Conservation (phyloP, 2,888 invertebrate genomes). For the Branchinecta sandiegonensis region DNA sequence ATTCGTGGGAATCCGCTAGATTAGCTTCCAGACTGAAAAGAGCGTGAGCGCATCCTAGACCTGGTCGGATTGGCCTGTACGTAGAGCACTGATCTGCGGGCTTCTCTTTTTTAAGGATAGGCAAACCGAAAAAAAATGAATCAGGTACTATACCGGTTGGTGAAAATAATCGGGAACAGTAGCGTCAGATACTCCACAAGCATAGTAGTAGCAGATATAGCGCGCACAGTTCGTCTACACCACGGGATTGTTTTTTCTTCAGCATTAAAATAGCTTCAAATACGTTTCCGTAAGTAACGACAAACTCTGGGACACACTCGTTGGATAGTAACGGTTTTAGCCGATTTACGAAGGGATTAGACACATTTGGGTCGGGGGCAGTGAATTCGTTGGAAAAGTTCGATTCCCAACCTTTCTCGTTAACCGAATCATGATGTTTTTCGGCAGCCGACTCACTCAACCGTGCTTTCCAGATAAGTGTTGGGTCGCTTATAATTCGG, state of each 20-base stretch:
- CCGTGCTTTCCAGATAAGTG: too few species aligned
- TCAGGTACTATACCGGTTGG: too few species aligned
- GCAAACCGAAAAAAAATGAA: too few species aligned
- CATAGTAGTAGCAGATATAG: slow-evolving; percentile 8
- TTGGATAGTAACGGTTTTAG: not conserved
- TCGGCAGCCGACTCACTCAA: too few species aligned
- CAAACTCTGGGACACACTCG: not conserved
- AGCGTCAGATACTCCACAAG: not conserved
- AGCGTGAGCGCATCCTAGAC: slow-evolving; percentile 4
- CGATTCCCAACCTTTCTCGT: too few species aligned
- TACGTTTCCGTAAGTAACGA: slow-evolving; percentile 14
- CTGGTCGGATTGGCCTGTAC: slow-evolving; percentile 7
- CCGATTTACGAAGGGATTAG: too few species aligned
- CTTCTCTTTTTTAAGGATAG: not conserved
- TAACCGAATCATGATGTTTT: too few species aligned
- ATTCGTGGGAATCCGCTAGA: too few species aligned
- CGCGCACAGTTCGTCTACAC: slow-evolving; percentile 4
- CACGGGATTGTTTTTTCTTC: not conserved
- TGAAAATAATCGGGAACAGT: not conserved
- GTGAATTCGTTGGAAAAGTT: too few species aligned
- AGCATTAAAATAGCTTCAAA: not conserved
- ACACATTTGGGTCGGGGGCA: too few species aligned
- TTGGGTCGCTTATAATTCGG: too few species aligned
- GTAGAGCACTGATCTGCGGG: not conserved
- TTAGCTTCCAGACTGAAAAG: not conserved